phyloP scores from a whole-genome alignment of 2,888 invertebrate species.

The Archips xylosteana region DNA sequence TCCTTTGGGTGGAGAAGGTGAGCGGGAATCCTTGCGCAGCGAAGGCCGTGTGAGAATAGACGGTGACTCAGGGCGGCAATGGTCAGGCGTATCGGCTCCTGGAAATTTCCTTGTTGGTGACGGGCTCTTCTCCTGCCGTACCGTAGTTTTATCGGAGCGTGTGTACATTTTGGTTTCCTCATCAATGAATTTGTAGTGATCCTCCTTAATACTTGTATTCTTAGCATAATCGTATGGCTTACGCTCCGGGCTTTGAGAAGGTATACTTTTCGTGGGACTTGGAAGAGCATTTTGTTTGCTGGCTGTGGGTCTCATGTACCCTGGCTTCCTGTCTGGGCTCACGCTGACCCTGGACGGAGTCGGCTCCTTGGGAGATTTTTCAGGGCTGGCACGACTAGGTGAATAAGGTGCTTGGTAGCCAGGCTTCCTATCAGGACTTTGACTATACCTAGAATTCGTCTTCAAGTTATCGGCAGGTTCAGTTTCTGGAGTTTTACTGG shows the following conservation, averaged over 20 bases:
- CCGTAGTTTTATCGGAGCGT: conserved; percentile 50
- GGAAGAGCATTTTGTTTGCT: conserved; percentile 44
- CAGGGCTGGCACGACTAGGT: conserved; percentile 11
- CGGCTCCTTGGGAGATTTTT: conserved; percentile 15
- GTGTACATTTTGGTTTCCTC: conserved; percentile 76
- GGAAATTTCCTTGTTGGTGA: conserved; percentile 54
- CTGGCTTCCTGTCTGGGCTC: conserved; percentile 59
- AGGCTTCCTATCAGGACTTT: conserved; percentile 57
- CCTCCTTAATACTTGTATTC: conserved; percentile 58
- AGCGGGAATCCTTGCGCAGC: conserved; percentile 51
- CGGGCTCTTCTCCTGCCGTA: conserved; percentile 47
- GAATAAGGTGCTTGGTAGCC: conserved; percentile 41
- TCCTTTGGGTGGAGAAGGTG: conserved; percentile 62
- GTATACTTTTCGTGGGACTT: conserved; percentile 48
- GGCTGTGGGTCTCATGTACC: conserved; percentile 66
- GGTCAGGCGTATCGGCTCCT: conserved; percentile 47
- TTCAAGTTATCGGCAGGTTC: conserved; percentile 45
- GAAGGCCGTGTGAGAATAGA: conserved; percentile 45
- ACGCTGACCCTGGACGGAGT: conserved; percentile 55
- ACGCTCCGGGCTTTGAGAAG: conserved; percentile 53
- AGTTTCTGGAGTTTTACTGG: conserved; percentile 36
- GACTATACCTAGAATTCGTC: conserved; percentile 47
- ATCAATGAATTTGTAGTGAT: conserved; percentile 73
- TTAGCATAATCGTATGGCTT: conserved; percentile 45
- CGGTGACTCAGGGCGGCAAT: conserved; percentile 43